Conservation (phyloP, 2,888 invertebrate genomes). For the Idaea straminata region DNA sequence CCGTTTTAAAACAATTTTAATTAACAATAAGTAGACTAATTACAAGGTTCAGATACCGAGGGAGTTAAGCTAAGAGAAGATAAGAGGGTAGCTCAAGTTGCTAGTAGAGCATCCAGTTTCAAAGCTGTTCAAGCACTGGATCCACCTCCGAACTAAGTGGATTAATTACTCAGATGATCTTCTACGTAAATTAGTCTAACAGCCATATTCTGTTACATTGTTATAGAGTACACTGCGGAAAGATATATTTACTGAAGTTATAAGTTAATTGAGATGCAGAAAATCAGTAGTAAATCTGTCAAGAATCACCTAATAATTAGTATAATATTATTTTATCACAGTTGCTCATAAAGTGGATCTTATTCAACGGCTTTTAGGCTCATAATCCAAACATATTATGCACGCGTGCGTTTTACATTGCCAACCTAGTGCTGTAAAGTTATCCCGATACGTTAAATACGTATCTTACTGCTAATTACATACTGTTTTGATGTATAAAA, state of each 20-base stretch:
- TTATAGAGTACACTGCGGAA: not conserved
- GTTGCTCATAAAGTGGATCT: no score
- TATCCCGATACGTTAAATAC: no score
- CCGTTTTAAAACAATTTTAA: not conserved
- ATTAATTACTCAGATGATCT: constrained; percentile 74
- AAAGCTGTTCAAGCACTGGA: constrained; percentile 41
- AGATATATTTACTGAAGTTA: not conserved
- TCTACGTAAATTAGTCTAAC: constrained; percentile 67
- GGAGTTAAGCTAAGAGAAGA: constrained; percentile 10
- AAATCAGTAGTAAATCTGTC: no score
- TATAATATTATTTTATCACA: no score
- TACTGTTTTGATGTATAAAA: no score
- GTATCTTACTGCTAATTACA: no score
- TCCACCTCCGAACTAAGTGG: constrained; percentile 59
- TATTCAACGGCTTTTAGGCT: no score
- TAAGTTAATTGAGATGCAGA: not conserved
- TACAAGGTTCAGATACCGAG: constrained; percentile 8
- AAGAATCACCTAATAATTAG: no score
- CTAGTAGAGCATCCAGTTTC: constrained; percentile 52
- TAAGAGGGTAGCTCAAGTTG: constrained; percentile 36
- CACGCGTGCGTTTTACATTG: no score
- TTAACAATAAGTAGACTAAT: constrained; percentile 3
- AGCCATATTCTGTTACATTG: constrained; percentile 50
- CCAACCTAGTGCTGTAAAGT: no score
- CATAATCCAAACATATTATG: no score